These are phyloP conservation scores for Dipodomys ordii DNA, from an alignment of 2,113 vertebrate genomes.

Conservation along the genomic window DNA sequence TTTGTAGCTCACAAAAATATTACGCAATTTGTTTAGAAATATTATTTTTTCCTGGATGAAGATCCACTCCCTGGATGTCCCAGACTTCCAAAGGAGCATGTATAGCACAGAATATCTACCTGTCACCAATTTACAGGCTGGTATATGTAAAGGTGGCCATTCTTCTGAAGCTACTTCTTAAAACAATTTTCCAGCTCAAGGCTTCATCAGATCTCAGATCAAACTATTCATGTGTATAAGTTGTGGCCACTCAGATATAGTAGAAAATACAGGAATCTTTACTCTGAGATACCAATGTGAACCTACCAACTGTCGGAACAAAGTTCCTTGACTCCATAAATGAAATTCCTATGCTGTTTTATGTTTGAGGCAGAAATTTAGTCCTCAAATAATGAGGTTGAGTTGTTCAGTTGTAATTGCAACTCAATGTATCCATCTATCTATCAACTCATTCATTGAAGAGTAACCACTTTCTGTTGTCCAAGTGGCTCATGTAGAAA, in stretches of 20 bases:
- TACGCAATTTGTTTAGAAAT: not conserved
- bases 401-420: not conserved
- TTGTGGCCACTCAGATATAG: not conserved
- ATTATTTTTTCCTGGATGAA: not conserved
- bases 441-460: not conserved
- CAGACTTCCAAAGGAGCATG: not conserved
- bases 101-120: not conserved
- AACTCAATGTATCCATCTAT: not conserved
- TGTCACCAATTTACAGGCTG: not conserved
- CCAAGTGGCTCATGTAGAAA: not conserved
- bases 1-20: too few species aligned
- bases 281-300: not conserved
- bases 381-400: not conserved
- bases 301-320: not conserved
- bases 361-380: not conserved
- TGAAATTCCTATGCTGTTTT: not conserved
- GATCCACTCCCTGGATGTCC: not conserved
- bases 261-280: not conserved
- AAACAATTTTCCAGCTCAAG: not conserved
- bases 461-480: not conserved
- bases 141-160: not conserved
- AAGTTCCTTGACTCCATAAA: not conserved
- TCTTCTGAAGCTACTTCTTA: not conserved
- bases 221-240: not conserved
- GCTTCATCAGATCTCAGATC: not conserved